These are phyloP conservation scores for Plebejus anna DNA, from an alignment of 2,888 invertebrate genomes.

Conservation along the genomic window DNA sequence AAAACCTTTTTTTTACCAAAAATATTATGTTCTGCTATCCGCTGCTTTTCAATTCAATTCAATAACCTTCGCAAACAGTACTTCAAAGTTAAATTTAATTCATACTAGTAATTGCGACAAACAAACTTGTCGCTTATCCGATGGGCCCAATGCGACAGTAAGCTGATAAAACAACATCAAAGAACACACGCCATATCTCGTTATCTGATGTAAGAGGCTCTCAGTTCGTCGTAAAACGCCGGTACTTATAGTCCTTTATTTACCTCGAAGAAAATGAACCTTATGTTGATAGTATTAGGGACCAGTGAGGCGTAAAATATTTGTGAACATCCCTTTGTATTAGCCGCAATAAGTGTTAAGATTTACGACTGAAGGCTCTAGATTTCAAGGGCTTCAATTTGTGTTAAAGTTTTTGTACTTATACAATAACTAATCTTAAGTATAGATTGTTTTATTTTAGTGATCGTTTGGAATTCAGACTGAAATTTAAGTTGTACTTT, in stretches of 20 bases:
- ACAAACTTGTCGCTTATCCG: not conserved
- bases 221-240: not conserved
- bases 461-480: no score
- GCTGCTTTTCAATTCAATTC: no score
- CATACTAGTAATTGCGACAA: not conserved
- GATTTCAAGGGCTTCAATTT: not conserved
- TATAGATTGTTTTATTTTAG: not conserved
- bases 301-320: not conserved
- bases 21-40: no score
- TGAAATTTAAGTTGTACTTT: no score
- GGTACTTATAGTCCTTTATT: not conserved
- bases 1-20: no score
- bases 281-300: not conserved
- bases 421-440: not conserved
- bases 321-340: not conserved
- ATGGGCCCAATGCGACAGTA: not conserved
- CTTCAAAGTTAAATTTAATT: not conserved
- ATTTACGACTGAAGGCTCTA: not conserved
- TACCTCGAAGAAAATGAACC: not conserved
- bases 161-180: constrained; percentile 11
- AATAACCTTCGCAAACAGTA: no score
- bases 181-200: not conserved
- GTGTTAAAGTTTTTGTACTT: not conserved
- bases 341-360: not conserved
- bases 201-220: constrained; percentile 4